phyloP scores from a whole-genome alignment of 1,140 invertebrate genomes.

The Papilio xuthus region DNA sequence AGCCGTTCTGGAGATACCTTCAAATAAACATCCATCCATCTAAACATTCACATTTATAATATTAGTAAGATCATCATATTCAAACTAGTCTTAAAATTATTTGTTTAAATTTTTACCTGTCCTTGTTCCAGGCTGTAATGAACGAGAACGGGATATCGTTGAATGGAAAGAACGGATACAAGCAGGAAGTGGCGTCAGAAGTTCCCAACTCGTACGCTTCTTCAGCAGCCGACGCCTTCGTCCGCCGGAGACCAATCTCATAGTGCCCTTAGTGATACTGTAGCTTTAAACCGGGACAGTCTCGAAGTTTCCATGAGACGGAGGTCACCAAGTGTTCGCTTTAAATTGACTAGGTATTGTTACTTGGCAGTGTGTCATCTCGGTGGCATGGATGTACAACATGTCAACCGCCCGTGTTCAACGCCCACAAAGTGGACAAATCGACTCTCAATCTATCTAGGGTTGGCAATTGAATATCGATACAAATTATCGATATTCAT shows the following conservation, averaged over 20 bases:
- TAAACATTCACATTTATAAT: no score
- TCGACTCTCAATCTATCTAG: neutral
- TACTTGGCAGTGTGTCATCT: neutral
- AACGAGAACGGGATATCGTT: constrained; percentile 72
- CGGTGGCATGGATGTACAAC: neutral
- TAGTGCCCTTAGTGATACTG: constrained; percentile 47
- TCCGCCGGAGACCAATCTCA: constrained; percentile 63
- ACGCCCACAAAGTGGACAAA: neutral
- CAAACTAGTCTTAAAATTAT: no score
- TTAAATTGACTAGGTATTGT: neutral
- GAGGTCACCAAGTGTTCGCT: constrained; percentile 9
- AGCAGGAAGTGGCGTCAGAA: constrained; percentile 74
- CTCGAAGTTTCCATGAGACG: constrained; percentile 8
- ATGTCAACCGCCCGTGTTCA: neutral
- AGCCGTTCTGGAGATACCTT: no score
- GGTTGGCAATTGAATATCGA: neutral
- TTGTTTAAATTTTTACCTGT: constrained; percentile 29
- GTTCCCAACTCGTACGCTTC: constrained; percentile 81
- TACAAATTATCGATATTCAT: neutral
- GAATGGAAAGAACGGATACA: constrained; percentile 75
- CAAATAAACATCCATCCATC: no score
- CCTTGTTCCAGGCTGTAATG: constrained; percentile 77
- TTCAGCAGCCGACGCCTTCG: constrained; percentile 73
- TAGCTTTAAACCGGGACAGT: constrained; percentile 23
- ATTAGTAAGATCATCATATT: no score